Conservation (phyloP, 2,797 vertebrate genomes). For the Siniperca scherzeri region DNA sequence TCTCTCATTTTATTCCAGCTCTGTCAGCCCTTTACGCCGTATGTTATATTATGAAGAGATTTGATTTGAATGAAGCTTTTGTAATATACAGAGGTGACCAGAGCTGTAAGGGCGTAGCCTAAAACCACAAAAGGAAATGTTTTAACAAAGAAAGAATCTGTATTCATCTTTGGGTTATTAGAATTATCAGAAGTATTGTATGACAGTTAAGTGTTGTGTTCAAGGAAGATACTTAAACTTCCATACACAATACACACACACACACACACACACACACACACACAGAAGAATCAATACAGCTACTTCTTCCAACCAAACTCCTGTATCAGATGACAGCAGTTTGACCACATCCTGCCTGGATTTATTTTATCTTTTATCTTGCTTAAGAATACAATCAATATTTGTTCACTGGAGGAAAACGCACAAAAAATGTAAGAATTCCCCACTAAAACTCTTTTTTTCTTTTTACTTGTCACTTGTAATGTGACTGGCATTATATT, state of each 20-base stretch:
- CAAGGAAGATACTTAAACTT: background rate
- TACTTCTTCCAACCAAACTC: conserved; percentile 48
- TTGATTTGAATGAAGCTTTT: too few species aligned
- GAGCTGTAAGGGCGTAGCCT: too few species aligned
- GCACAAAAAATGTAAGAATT: background rate
- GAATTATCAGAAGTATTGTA: conserved; percentile 24
- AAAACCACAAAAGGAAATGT: too few species aligned
- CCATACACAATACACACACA: background rate
- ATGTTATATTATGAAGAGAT: too few species aligned
- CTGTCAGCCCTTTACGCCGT: too few species aligned
- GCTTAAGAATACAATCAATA: conserved; percentile 30
- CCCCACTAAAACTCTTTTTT: background rate
- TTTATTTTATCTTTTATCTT: conserved; percentile 21
- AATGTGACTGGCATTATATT: background rate
- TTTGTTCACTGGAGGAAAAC: background rate
- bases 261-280: conserved; percentile 18
- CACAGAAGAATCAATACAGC: conserved; percentile 37
- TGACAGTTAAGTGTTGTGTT: background rate
- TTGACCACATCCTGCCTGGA: conserved; percentile 50
- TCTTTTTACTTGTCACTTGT: background rate
- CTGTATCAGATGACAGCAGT: conserved; percentile 62
- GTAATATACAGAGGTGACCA: too few species aligned
- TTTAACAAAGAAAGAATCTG: too few species aligned
- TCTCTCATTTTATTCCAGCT: too few species aligned
- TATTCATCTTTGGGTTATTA: background rate